A percentile compares a stretch with the other conserved stretches of the same genome.
Conservation (phyloP, 2,113 vertebrate genomes). For the Chlamydotis undulata region DNA sequence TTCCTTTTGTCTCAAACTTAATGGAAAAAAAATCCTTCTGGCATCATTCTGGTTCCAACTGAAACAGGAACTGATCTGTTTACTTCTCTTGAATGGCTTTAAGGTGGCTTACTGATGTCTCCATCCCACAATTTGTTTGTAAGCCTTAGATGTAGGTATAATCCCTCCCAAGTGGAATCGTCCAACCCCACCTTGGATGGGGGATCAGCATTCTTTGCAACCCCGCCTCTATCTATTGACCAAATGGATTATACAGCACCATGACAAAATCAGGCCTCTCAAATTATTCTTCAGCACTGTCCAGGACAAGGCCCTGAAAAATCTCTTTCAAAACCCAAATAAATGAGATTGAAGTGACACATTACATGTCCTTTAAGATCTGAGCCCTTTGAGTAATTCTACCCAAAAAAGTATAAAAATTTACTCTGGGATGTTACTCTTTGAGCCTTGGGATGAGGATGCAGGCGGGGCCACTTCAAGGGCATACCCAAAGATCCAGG, state of each 20-base stretch:
- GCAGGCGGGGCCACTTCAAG: background rate
- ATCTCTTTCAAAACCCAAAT: background rate
- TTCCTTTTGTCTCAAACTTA: background rate
- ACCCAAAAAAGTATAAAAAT: background rate
- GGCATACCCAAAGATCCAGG: background rate
- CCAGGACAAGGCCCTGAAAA: background rate
- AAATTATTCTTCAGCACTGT: background rate
- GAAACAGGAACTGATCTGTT: background rate
- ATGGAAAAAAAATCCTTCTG: background rate
- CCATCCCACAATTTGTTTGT: background rate
- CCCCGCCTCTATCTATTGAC: rapidly evolving
- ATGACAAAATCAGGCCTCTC: background rate
- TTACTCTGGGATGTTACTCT: background rate
- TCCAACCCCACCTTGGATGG: background rate
- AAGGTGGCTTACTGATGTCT: background rate
- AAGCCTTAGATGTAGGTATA: background rate
- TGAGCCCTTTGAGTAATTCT: background rate
- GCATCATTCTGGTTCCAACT: background rate
- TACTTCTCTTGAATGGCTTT: background rate
- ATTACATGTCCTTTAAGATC: background rate
- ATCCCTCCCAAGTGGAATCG: background rate
- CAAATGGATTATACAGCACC: background rate
- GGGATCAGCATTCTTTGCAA: background rate
- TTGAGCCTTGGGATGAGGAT: background rate
- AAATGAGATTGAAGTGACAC: background rate